Conservation (phyloP, 2,888 invertebrate genomes). For the Spicauda simplicius region DNA sequence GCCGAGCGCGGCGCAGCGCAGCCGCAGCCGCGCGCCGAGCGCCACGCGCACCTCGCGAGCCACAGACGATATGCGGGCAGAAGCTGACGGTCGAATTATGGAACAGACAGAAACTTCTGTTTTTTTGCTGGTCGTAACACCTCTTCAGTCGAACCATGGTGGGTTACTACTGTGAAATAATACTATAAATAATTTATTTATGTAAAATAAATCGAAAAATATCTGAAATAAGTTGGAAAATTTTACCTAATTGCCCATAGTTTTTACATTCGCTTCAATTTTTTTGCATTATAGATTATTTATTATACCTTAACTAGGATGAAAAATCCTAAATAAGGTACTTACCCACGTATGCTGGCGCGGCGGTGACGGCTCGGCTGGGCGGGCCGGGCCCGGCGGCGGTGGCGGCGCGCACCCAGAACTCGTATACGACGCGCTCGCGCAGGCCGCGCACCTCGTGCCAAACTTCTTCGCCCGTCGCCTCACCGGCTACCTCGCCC, state of each 20-base stretch:
- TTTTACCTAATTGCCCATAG: no score
- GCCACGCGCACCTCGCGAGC: constrained; percentile 86
- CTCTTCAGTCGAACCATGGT: no score
- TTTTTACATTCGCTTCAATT: no score
- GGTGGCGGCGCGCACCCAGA: constrained; percentile 90
- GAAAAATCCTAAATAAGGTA: not conserved
- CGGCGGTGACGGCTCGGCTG: constrained; percentile 85
- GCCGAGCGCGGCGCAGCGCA: constrained; percentile 88
- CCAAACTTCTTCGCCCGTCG: constrained; percentile 66
- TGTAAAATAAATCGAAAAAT: no score
- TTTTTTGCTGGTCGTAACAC: no score
- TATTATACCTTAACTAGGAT: no score
- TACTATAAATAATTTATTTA: no score
- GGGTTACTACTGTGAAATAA: no score
- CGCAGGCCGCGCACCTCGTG: constrained; percentile 88
- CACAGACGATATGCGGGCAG: constrained; percentile 92
- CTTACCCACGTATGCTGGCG: constrained; percentile 71
- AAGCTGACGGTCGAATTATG: constrained; percentile 80
- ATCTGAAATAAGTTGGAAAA: no score
- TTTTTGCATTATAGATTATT: no score
- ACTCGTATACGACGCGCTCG: constrained; percentile 90
- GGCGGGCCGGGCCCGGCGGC: constrained; percentile 87
- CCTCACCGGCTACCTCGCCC: constrained; percentile 35
- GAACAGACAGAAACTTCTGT: not conserved
- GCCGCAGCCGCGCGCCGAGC: constrained; percentile 85